These are phyloP conservation scores for Chalcosyrphus nemorum DNA, from an alignment of 2,888 invertebrate genomes.

Conservation along the genomic window DNA sequence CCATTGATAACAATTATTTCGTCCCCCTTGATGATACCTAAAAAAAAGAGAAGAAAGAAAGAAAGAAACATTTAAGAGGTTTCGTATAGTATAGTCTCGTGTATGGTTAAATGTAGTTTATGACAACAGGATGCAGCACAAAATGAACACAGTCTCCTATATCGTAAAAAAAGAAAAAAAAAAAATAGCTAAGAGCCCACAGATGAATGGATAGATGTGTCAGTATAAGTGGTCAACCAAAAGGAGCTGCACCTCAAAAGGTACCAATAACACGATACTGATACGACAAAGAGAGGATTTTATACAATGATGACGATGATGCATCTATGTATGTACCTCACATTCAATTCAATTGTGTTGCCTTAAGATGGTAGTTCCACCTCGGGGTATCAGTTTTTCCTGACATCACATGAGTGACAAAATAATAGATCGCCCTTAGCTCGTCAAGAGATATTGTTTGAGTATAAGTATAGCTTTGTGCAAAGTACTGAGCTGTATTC, in stretches of 20 bases:
- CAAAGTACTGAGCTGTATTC: conserved; percentile 18
- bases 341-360: conserved; percentile 45
- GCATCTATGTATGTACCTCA: conserved; percentile 20
- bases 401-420: conserved; percentile 54
- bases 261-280: conserved; percentile 11
- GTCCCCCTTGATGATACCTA: conserved; percentile 98
- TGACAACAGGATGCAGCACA: conserved; percentile 31
- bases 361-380: conserved; percentile 8
- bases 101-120: conserved; percentile 15
- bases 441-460: conserved; percentile 62
- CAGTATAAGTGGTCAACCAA: conserved; percentile 66
- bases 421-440: conserved; percentile 61
- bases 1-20: conserved; percentile 99
- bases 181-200: conserved; percentile 27
- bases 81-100: too few relatives aligned
- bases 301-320: conserved; percentile 32
- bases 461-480: conserved; percentile 30
- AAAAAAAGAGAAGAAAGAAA: conserved; percentile 67
- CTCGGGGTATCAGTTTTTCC: conserved; percentile 25
- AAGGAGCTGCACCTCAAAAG: conserved; percentile 41
- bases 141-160: conserved; percentile 30
- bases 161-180: conserved; percentile 3
- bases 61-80: conserved; percentile 59
- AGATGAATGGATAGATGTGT: conserved; percentile 65
- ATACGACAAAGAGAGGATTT: conserved; percentile 29